Evolutionary conservation across 2,797 vertebrate genomes (phyloP), one percentile per base, ranked within the genome.

Genomic region (Acanthornis magna): DNA sequence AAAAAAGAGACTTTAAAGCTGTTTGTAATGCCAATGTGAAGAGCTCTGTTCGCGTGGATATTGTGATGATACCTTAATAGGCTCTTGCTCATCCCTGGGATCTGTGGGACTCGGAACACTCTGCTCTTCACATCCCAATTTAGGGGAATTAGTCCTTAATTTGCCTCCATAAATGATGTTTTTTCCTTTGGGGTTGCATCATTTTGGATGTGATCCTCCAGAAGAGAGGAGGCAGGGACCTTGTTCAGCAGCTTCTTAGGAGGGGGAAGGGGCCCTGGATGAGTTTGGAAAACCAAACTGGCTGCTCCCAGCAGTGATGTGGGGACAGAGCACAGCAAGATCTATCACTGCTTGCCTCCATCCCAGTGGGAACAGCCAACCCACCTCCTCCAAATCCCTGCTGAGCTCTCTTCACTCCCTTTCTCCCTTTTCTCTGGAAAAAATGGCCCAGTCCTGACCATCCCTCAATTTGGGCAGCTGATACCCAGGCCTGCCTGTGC

Each of bases 11-110:
- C 82, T 90, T 94, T 20, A 73, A 82, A 89, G 42, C 74, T 32
- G 25, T 51, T 89, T 48, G 14, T 77, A 76, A 8, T 81, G 85
- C 71, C 70, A 88, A 1, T 45, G 65, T 71, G 63, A 47, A 63
- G 81, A 48, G 40, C 10, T 85, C 23, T 80, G 68, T 61, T 91
- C 83, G 54, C 84, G 80, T 61, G 85, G 76, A 86, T 72, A 2
- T 27, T 67, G 55, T 79, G 91, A 81, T 89, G 91, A 94, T 90
- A 94, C 86, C 80, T 92, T 79, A 61, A 92, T n/a, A 15, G 77
- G 53, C 60, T 87, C 50, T 51, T 85, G 51, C 60, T 91, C 91
- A 66, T 93, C 80, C 42, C 58, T 94, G 55, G 85, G 73, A 61
- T 78, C 85, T 84, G 9, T 26, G 7, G 85, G 71, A 75, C 74